These are phyloP conservation scores for Syngnathus scovelli DNA, from an alignment of 2,113 vertebrate genomes.

Conservation along the genomic window DNA sequence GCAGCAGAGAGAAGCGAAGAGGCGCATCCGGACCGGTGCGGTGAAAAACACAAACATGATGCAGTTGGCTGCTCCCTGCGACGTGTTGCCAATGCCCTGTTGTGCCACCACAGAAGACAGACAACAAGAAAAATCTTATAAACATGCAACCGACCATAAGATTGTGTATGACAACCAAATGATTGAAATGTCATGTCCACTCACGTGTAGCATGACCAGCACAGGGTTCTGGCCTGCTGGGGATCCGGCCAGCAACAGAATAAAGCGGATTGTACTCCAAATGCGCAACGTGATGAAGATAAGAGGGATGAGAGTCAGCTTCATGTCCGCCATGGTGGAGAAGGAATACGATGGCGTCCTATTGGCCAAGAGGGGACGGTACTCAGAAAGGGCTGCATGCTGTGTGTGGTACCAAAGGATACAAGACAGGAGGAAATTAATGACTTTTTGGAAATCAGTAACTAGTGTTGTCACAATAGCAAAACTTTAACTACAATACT, in stretches of 20 bases:
- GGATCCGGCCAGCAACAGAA: conserved; percentile 81
- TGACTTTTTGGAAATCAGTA: neutral
- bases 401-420: conserved; percentile 57
- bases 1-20: conserved; percentile 65
- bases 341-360: conserved; percentile 55
- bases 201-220: conserved; percentile 86
- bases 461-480: neutral
- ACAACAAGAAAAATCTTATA: neutral
- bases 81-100: conserved; percentile 94
- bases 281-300: conserved; percentile 88
- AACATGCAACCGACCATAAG: neutral
- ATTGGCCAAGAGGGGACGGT: conserved; percentile 81
- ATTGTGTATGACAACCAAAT: neutral
- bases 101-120: neutral
- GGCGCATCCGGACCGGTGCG: conserved; percentile 67
- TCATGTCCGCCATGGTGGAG: conserved; percentile 79
- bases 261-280: conserved; percentile 91
- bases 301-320: conserved; percentile 87
- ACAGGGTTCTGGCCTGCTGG: conserved; percentile 69
- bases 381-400: conserved; percentile 86
- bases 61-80: conserved; percentile 95
- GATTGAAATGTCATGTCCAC: conserved; percentile 31
- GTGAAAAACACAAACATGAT: conserved; percentile 89
- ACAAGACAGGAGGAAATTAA: neutral
- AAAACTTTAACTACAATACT: neutral